A percentile compares a stretch with the other conserved stretches of the same genome.
Evolutionary conservation across 2,888 invertebrate species (phyloP).

Genomic region (Mimachlamys varia): DNA sequence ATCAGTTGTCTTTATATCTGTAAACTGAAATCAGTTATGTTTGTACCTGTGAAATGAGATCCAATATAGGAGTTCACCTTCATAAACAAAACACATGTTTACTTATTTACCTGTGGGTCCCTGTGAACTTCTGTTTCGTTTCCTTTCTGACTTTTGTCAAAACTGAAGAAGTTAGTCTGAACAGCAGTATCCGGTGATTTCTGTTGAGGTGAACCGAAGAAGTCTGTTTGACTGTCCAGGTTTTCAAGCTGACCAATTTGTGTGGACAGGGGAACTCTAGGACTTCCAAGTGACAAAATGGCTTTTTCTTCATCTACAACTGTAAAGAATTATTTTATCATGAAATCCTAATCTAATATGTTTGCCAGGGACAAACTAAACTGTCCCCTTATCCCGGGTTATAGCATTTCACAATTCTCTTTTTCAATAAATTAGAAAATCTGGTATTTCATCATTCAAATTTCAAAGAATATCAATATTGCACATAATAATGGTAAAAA

Average conservation of each 20-base stretch:
- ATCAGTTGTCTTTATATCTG: too few species aligned
- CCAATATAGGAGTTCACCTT: too few species aligned
- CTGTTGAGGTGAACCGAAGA: not conserved
- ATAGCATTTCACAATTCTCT: too few species aligned
- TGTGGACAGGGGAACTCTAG: conserved; percentile 38
- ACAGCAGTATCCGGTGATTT: not conserved
- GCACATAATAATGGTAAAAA: too few species aligned
- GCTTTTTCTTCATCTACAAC: not conserved
- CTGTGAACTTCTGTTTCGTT: not conserved
- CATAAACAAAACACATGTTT: too few species aligned
- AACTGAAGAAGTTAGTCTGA: conserved; percentile 62
- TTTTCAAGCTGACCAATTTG: conserved; percentile 43
- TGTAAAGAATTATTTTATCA: not conserved
- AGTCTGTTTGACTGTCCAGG: conserved; percentile 29
- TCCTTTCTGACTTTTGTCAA: conserved; percentile 50
- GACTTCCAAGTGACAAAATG: conserved; percentile 37
- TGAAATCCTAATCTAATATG: not conserved
- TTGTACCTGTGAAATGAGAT: too few species aligned
- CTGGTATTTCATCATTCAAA: too few species aligned
- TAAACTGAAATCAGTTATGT: too few species aligned
- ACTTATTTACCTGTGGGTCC: not conserved
- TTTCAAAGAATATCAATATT: too few species aligned
- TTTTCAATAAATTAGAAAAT: too few species aligned
- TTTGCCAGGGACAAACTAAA: not conserved
- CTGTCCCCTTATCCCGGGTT: too few species aligned